Evolutionary conservation across 2,113 vertebrate genomes (phyloP).

Genomic region (human (Homo sapiens)): DNA sequence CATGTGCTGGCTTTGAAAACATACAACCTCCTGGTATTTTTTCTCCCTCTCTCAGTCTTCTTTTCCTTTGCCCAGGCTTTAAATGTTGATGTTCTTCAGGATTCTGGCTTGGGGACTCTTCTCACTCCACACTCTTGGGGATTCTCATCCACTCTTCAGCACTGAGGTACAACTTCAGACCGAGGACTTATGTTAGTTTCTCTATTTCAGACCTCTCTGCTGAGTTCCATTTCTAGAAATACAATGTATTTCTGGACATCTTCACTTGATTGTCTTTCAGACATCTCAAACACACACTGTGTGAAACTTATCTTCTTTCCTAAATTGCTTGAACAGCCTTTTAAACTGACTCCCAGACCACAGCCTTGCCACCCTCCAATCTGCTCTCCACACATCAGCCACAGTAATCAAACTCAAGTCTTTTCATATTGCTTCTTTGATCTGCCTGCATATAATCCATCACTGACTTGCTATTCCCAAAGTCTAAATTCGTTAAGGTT

Average conservation of each 20-base stretch:
- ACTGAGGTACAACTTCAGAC: neutral
- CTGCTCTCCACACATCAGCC: neutral
- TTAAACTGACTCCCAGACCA: neutral
- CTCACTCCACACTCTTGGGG: neutral
- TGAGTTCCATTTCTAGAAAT: neutral
- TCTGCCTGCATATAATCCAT: neutral
- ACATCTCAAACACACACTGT: neutral
- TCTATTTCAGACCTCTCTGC: neutral
- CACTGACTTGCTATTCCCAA: neutral
- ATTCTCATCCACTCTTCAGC: neutral
- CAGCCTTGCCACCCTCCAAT: neutral
- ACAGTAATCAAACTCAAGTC: neutral
- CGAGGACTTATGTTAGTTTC: neutral
- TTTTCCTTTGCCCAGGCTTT: neutral
- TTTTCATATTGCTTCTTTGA: neutral
- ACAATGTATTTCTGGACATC: neutral
- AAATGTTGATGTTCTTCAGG: neutral
- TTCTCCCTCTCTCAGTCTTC: neutral
- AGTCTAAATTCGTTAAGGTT: neutral
- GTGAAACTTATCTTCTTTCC: neutral
- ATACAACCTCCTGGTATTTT: neutral
- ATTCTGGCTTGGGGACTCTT: neutral
- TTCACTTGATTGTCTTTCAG: neutral
- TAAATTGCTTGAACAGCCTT: neutral
- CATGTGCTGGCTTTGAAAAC: neutral